phyloP scores from a whole-genome alignment of 2,888 invertebrate genomes.

The Ophioninae sp. region DNA sequence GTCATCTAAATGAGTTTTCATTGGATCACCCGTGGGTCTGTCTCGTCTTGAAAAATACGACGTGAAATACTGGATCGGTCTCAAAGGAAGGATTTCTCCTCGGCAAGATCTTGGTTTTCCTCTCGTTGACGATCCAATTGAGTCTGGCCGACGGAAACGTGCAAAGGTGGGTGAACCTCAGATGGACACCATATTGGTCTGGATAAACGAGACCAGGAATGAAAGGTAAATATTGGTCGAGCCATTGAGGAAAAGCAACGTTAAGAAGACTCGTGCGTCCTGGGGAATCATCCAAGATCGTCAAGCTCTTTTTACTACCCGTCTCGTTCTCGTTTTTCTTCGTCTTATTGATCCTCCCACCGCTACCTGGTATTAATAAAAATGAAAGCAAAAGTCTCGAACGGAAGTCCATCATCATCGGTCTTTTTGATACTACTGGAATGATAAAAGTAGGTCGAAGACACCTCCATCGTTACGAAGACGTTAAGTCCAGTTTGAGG shows the following conservation, averaged over 20 bases:
- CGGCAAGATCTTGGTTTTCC: background rate
- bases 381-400: constrained; percentile 67
- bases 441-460: background rate
- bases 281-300: constrained; percentile 29
- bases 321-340: constrained; percentile 2
- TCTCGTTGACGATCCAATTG: background rate
- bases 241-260: constrained; percentile 69
- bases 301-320: constrained; percentile 24
- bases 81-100: background rate
- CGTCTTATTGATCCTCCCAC: background rate
- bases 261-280: constrained; percentile 67
- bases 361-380: constrained; percentile 72
- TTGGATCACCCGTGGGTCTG: background rate
- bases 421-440: background rate
- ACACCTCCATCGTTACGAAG: background rate
- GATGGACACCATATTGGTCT: constrained; percentile 67
- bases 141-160: constrained; percentile 22
- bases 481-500: background rate
- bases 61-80: background rate
- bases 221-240: constrained; percentile 76
- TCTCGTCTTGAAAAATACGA: background rate
- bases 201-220: constrained; percentile 71
- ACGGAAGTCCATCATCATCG: background rate
- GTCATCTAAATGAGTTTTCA: background rate
- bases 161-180: constrained; percentile 22